phyloP scores from a whole-genome alignment of 1,140 invertebrate genomes.

The Stegodyphus mimosarum region DNA sequence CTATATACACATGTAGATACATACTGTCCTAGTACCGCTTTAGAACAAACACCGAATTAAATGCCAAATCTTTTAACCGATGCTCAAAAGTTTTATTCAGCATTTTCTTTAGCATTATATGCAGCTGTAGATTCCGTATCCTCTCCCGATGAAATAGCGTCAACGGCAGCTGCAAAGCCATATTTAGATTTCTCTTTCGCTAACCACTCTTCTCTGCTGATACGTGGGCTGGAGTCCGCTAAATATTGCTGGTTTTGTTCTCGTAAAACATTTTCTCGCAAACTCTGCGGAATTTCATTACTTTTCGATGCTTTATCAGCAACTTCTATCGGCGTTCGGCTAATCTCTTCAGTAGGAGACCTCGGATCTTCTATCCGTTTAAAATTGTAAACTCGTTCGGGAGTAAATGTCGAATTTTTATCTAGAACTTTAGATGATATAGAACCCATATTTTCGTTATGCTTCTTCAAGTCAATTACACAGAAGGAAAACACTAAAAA shows the following conservation, averaged over 20 bases:
- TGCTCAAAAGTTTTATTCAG: no score
- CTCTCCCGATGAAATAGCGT: no score
- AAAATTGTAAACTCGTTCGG: background rate
- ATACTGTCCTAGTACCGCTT: no score
- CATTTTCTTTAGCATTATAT: no score
- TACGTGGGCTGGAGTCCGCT: slow-evolving; percentile 14
- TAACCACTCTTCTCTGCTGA: slow-evolving; percentile 9
- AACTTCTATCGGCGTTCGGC: slow-evolving; percentile 54
- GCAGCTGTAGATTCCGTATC: no score
- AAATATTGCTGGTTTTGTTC: slow-evolving; percentile 16
- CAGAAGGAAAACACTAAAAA: no score
- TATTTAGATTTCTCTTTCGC: background rate
- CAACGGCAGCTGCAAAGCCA: no score
- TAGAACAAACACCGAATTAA: no score
- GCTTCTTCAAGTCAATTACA: no score
- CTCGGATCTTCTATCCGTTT: slow-evolving; percentile 50
- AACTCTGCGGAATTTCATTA: background rate
- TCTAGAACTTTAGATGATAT: background rate
- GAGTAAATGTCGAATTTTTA: background rate
- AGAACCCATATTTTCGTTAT: background rate
- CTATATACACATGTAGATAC: no score
- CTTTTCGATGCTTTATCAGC: slow-evolving; percentile 15
- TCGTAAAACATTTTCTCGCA: slow-evolving; percentile 10
- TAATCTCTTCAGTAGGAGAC: slow-evolving; percentile 52
- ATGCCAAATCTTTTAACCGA: no score